Base-by-base conservation (phyloP, 2,888 invertebrate genomes). In the Tubulanus polymorphus region DNA sequence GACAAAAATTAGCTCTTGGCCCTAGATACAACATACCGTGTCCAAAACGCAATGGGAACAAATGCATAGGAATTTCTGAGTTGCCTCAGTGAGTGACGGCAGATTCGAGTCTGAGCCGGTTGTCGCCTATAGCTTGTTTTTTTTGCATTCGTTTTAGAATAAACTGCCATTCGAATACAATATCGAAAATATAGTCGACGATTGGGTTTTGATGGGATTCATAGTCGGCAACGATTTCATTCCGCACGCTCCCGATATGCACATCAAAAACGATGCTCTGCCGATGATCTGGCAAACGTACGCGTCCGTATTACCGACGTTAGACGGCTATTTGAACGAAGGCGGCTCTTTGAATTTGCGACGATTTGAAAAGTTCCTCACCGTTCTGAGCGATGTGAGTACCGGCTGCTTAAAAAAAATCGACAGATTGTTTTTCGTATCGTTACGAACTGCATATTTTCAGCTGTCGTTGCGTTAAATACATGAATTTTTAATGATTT, bases 191-290 rank as follows among this genome's bases (percentile, higher is more conserved):
- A 85, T 99, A 53, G 92, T 97, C 27, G 97, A 99, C 74, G 97
- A 99, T 78, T 99, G 97, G 96, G 89, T 97, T 28, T 79, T 97
- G 20, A 93, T 97, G 93, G 93, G 94, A 1, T 96, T 96, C 78
- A 81, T 97, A 26, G 91, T 97, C 12, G 97, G 97, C 12, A 61
- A 99, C 75, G 97, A 99, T 80, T 99, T 99, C 79, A 91, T 99
- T 69, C 97, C 97, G 0, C 87, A 95, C 82, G 83, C 97, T 62
- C 97, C 97, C 2, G 88, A 93, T 79, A 84, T 99, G 78, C 93
- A 97, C 78, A 97, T 99, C 64, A 86, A 86, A 65, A 88, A 90
- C 71, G 92, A 93, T 71, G 93, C 93, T 15, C 80, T 97, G 61
- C 90, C 93, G 0, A 75, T 90, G 60, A 82, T 99, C 37, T 96